phyloP scores from a whole-genome alignment of 1,140 invertebrate genomes.

The Thaumatotibia leucotreta region DNA sequence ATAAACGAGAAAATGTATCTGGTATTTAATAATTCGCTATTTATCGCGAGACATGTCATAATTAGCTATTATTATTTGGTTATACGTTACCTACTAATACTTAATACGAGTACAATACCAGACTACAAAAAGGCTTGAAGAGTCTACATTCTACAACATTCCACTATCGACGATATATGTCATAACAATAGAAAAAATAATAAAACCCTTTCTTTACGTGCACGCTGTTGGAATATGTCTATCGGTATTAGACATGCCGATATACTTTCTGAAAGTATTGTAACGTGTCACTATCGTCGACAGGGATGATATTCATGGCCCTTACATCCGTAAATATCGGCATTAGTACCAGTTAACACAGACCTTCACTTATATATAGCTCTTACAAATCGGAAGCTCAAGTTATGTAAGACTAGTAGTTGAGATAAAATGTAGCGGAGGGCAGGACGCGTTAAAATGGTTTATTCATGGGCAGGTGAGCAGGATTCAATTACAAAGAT shows the following conservation, averaged over 20 bases:
- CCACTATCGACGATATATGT: neutral
- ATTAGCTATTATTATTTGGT: no score
- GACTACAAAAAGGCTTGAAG: no score
- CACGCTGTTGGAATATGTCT: neutral
- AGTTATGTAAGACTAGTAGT: neutral
- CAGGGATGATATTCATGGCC: neutral
- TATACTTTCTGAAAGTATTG: neutral
- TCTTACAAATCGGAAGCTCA: neutral
- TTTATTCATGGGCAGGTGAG: neutral
- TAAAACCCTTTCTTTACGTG: neutral
- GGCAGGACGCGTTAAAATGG: neutral
- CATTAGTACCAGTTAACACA: neutral
- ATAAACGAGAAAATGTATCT: no score
- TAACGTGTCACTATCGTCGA: neutral
- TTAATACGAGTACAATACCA: no score
- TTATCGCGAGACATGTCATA: no score
- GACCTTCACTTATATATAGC: neutral
- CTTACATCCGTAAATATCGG: neutral
- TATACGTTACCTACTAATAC: no score
- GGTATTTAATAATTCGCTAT: no score
- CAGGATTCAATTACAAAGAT: neutral
- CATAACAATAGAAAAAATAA: neutral
- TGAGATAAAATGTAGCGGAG: neutral
- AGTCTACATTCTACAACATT: neutral
- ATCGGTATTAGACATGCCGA: neutral